Evolutionary conservation across 2,797 vertebrate genomes (phyloP).

Genomic region (Gobio occitaniae): DNA sequence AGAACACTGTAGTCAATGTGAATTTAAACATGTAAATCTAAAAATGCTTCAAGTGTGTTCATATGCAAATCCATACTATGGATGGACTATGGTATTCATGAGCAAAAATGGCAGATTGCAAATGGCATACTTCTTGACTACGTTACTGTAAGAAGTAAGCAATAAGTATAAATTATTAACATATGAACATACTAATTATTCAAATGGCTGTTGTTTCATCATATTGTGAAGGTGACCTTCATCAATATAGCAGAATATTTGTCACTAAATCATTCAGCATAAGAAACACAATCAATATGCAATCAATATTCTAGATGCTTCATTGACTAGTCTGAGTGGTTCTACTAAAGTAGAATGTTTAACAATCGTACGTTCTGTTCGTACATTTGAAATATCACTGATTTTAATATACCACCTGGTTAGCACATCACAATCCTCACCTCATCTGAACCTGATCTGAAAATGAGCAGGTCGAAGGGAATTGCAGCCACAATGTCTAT

Average conservation of each 20-base stretch:
- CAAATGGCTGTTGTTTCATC: background rate
- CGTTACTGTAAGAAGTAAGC: background rate
- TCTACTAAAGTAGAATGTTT: background rate
- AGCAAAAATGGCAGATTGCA: background rate
- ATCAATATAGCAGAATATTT: background rate
- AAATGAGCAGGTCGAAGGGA: slow-evolving; percentile 97
- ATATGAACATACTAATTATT: background rate
- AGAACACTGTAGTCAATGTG: background rate
- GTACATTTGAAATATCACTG: background rate
- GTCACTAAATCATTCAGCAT: background rate
- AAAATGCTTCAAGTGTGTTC: background rate
- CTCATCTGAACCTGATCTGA: slow-evolving; percentile 93
- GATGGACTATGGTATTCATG: background rate
- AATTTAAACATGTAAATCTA: background rate
- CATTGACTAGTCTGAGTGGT: background rate
- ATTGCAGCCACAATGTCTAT: slow-evolving; percentile 99
- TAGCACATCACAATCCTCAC: slow-evolving; percentile 69
- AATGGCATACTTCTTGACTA: background rate
- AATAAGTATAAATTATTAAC: background rate
- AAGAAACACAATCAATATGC: background rate
- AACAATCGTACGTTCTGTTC: background rate
- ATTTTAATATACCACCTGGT: background rate
- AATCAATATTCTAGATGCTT: background rate
- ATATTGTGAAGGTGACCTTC: background rate
- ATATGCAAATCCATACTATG: background rate